Evolutionary conservation across 2,888 invertebrate genomes (phyloP).

Genomic region (Fragum whitleyi): DNA sequence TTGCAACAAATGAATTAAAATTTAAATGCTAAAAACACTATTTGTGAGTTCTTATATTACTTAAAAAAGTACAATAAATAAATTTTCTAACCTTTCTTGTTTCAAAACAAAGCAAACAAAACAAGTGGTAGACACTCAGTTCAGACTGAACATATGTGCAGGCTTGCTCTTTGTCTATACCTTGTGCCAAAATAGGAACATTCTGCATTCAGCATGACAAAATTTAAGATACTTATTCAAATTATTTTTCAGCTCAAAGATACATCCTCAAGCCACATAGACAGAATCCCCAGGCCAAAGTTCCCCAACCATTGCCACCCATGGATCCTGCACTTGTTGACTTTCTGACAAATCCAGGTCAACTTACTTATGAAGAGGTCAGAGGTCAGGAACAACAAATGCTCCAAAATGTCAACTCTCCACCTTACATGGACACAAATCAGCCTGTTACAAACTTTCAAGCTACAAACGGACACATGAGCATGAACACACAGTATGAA

Average conservation of each 20-base stretch:
- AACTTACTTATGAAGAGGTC: slow-evolving; percentile 4
- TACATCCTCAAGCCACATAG: slow-evolving; percentile 22
- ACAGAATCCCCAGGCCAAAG: slow-evolving; percentile 14
- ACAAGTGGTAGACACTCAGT: too few species aligned
- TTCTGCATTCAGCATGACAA: too few species aligned
- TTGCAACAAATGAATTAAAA: too few species aligned
- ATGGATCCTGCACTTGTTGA: slow-evolving; percentile 11
- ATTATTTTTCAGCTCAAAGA: not conserved
- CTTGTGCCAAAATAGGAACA: too few species aligned
- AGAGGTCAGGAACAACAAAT: slow-evolving; percentile 6
- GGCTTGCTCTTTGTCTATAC: too few species aligned
- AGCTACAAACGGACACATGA: not conserved
- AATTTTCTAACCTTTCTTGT: too few species aligned
- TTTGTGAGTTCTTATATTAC: too few species aligned
- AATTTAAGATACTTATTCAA: too few species aligned
- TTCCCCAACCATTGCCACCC: not conserved
- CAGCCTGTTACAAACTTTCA: not conserved
- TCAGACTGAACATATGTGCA: too few species aligned
- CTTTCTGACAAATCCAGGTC: slow-evolving; percentile 12
- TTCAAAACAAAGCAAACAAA: too few species aligned
- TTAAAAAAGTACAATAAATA: too few species aligned
- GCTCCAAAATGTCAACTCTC: not conserved
- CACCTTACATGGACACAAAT: slow-evolving; percentile 16
- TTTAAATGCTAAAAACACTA: too few species aligned
- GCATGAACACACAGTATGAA: slow-evolving; percentile 19